These are phyloP conservation scores for Patagioenas fasciata DNA, from an alignment of 2,113 vertebrate species.

Conservation along the genomic window DNA sequence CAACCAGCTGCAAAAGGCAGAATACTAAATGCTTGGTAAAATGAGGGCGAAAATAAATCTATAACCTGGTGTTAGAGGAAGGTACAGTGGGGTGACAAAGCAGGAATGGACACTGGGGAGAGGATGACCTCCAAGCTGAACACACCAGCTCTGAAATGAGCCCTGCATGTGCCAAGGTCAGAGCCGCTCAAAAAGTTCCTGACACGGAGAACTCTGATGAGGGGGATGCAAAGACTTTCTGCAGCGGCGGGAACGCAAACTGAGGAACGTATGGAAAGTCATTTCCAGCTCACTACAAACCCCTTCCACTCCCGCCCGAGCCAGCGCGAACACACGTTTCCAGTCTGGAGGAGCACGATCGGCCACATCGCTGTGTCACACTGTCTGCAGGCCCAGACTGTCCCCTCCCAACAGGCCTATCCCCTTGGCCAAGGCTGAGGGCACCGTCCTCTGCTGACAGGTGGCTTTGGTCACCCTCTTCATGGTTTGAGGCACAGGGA, in stretches of 20 bases:
- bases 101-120: not conserved
- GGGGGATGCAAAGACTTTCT: not conserved
- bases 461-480: not conserved
- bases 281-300: not conserved
- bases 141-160: not conserved
- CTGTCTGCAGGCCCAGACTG: not conserved
- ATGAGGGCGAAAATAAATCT: fast-evolving
- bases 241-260: fast-evolving
- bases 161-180: fast-evolving
- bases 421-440: not conserved
- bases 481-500: fast-evolving
- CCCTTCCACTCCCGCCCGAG: fast-evolving
- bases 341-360: not conserved
- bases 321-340: fast-evolving
- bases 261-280: fast-evolving
- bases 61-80: not conserved
- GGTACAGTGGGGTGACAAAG: not conserved
- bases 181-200: not conserved
- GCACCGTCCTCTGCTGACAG: not conserved
- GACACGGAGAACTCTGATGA: fast-evolving
- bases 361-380: fast-evolving
- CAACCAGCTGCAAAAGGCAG: not conserved
- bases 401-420: not conserved
- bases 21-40: fast-evolving
- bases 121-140: not conserved